phyloP scores from a whole-genome alignment of 2,888 invertebrate species.

The Xylocampa areola region DNA sequence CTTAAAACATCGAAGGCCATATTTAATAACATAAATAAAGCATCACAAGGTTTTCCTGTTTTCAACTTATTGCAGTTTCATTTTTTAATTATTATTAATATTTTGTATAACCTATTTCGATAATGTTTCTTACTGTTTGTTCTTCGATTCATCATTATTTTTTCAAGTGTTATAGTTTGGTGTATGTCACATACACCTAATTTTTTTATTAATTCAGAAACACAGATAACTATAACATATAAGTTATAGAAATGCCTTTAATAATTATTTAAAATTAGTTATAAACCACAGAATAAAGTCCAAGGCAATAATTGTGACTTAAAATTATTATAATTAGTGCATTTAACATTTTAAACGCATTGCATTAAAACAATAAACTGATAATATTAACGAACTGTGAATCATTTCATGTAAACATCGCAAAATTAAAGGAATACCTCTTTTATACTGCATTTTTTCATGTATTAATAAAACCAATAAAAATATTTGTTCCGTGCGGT shows the following conservation, averaged over 20 bases:
- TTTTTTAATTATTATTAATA: slow-evolving; percentile 55
- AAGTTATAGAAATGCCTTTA: too few relatives aligned
- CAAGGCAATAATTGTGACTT: background rate
- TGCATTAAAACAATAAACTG: background rate
- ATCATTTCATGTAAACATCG: too few relatives aligned
- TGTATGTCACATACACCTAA: too few relatives aligned
- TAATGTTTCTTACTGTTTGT: slow-evolving; percentile 25
- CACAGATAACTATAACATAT: too few relatives aligned
- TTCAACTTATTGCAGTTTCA: slow-evolving; percentile 61
- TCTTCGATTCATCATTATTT: background rate
- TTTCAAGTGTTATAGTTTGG: too few relatives aligned
- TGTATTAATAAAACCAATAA: too few relatives aligned
- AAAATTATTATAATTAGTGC: background rate
- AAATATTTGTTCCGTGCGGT: too few relatives aligned
- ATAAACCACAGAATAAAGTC: background rate
- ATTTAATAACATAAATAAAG: slow-evolving; percentile 31
- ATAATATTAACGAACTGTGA: background rate
- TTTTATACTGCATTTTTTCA: too few relatives aligned
- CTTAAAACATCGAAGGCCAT: slow-evolving; percentile 24
- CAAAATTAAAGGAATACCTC: too few relatives aligned
- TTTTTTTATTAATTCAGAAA: too few relatives aligned
- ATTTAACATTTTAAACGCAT: background rate
- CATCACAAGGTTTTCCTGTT: slow-evolving; percentile 74
- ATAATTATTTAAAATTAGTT: too few relatives aligned
- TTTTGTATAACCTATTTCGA: slow-evolving; percentile 56